Conservation (phyloP, 2,888 invertebrate species). For the Barypeithes pellucidus region DNA sequence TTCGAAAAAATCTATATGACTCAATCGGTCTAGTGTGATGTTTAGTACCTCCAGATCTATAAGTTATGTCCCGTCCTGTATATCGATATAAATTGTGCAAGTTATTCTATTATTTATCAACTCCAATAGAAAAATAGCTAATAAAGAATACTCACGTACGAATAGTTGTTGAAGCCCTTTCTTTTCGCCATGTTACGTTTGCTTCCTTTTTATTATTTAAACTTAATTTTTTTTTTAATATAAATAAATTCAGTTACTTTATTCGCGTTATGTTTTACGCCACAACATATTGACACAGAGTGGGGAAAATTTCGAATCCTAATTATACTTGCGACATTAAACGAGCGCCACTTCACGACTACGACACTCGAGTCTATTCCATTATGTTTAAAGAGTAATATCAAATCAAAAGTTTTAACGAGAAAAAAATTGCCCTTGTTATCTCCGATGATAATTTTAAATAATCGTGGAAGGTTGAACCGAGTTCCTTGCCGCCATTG, state of each 20-base stretch:
- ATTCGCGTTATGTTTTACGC: no score
- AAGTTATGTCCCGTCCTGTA: no score
- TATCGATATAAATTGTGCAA: no score
- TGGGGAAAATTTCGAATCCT: not conserved
- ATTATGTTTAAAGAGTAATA: not conserved
- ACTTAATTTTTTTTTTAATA: no score
- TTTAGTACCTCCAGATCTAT: no score
- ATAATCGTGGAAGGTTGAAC: not conserved
- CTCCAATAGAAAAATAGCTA: not conserved
- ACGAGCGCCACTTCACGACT: slow-evolving; percentile 1
- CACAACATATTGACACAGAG: not conserved
- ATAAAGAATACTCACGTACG: slow-evolving; percentile 39
- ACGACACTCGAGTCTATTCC: not conserved
- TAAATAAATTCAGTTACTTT: no score
- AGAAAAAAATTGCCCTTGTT: slow-evolving; percentile 16
- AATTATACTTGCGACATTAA: slow-evolving; percentile 1
- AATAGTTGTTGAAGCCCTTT: slow-evolving; percentile 30
- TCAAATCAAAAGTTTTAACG: slow-evolving; percentile 4
- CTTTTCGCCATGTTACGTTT: slow-evolving; percentile 23
- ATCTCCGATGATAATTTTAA: not conserved
- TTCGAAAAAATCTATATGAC: no score
- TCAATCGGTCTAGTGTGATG: no score
- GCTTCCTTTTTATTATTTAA: not conserved
- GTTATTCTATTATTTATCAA: no score
- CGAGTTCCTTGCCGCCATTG: no score